Conservation (phyloP, 1,140 invertebrate genomes). For the Muscidifurax raptorellus region DNA sequence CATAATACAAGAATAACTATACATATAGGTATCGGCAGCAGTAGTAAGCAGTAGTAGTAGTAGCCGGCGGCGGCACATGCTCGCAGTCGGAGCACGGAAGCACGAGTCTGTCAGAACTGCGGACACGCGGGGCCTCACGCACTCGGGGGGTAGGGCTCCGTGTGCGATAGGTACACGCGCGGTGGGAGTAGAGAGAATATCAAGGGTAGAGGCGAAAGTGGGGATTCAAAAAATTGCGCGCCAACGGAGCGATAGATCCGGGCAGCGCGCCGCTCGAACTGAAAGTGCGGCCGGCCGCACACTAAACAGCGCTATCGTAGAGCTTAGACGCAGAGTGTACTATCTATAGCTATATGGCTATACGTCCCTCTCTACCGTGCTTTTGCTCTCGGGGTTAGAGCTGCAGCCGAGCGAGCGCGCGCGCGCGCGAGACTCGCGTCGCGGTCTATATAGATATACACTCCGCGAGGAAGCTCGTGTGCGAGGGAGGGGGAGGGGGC, state of each 20-base stretch:
- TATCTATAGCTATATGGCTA: background rate
- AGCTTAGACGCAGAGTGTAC: background rate
- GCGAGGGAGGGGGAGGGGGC: background rate
- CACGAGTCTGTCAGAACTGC: background rate
- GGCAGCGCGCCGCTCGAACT: background rate
- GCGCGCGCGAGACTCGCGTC: background rate
- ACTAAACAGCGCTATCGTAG: background rate
- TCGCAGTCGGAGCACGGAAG: background rate
- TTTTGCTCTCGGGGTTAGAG: too few species aligned
- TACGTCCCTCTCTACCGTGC: background rate
- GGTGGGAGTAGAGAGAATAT: conserved; percentile 33
- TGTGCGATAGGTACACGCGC: conserved; percentile 42
- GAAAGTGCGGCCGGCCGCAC: background rate
- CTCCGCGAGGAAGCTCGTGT: background rate
- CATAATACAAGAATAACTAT: too few species aligned
- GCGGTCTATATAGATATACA: background rate
- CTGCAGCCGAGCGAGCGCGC: too few species aligned
- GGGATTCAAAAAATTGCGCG: conserved; percentile 12
- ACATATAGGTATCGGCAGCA: too few species aligned
- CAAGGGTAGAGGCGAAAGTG: conserved; percentile 40
- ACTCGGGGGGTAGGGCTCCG: conserved; percentile 45
- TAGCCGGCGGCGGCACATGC: background rate
- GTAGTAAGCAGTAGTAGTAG: too few species aligned
- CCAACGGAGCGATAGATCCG: background rate
- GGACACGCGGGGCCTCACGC: conserved; percentile 30